Conservation (phyloP, 2,113 vertebrate genomes). For the Gasterosteus aculeatus region DNA sequence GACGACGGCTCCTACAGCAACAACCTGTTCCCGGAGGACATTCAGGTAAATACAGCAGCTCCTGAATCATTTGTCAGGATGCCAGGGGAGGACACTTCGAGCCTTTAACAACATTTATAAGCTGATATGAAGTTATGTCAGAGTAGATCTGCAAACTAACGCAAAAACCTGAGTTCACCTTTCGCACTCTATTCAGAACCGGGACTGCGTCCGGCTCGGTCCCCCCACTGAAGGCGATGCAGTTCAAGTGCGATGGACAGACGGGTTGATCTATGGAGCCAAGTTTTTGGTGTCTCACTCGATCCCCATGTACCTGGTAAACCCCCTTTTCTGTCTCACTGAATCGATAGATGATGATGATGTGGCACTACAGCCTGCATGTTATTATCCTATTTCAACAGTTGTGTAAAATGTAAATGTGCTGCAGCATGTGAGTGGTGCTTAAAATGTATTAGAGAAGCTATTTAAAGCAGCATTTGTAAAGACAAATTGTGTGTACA, state of each 20-base stretch:
- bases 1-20: conserved; percentile 98
- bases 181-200: conserved; percentile 81
- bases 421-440: background rate
- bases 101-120: background rate
- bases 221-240: conserved; percentile 89
- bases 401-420: background rate
- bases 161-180: background rate
- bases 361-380: background rate
- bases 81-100: background rate
- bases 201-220: conserved; percentile 90
- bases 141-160: background rate
- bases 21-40: conserved; percentile 97
- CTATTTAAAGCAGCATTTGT: background rate
- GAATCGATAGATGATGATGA: background rate
- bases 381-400: background rate
- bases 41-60: conserved; percentile 84
- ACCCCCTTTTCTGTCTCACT: background rate
- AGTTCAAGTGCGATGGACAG: conserved; percentile 97
- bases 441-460: background rate
- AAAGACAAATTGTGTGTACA: background rate
- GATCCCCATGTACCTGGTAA: conserved; percentile 98
- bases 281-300: conserved; percentile 93
- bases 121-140: background rate
- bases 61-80: background rate
- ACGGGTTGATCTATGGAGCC: conserved; percentile 94